Base-by-base conservation (phyloP, 2,888 invertebrate species). In the Geophilus truncorum region DNA sequence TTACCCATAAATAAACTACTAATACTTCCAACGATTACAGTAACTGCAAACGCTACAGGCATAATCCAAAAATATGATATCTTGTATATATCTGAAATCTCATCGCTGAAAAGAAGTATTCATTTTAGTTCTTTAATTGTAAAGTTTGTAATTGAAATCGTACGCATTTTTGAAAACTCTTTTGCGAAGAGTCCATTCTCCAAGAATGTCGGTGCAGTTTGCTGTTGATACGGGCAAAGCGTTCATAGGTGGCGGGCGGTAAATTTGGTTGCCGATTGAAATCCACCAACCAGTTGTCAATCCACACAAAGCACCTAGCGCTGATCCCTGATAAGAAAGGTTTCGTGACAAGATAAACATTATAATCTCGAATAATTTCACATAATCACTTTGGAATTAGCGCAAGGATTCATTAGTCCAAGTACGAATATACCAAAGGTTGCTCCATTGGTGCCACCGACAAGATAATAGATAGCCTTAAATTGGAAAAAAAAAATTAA, bases 391-490 rank as follows among this genome's bases (percentile, higher is more conserved):
- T 78, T 45, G 10, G 78, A 21, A 78, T 36, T 78, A 25, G 36
- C 40, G 1, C 45, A 78, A 10, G 78, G 78, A 45, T 40, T 45
- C 78, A 78, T 40, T 40, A 78, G n/a, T 40, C 78, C 78, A 10
- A 78, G 25, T 25, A 40, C 1, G 12, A 78, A 78, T 21, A 78
- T n/a, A n/a, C 78, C 78, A 5, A 78, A 15, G 21, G 34, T 78
- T 45, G 78, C 78, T 21, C 78, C 78, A 36, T 40, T 34, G 10
- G 36, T 78, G 15, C 78, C 78, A 45, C 78, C 78, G 12, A 78
- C 78, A 9, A 78, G 40, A 45, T 78, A 78, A 28, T 36, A 45
- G 45, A 28, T 78, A 1, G 70, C 70, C 70, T 70, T n/a, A n/a
- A n/a, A n/a, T n/a, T n/a, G n/a, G n/a, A n/a, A 25, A 70, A 12